Conservation (phyloP, 1,140 invertebrate genomes). For the Manduca sexta region DNA sequence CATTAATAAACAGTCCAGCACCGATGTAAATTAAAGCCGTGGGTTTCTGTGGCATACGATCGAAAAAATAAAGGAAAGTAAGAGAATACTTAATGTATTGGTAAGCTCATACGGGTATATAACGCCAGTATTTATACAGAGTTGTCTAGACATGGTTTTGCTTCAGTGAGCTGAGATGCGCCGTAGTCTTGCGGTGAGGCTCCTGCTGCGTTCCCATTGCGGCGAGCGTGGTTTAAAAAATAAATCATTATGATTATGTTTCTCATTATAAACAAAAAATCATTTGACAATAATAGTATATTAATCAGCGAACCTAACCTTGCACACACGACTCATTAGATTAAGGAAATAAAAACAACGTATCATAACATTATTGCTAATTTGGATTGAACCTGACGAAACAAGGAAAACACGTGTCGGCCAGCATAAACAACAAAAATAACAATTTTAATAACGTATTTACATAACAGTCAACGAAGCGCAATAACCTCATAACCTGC, state of each 20-base stretch:
- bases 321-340: no score
- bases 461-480: slow-evolving; percentile 23
- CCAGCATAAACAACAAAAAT: not conserved
- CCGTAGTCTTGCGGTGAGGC: slow-evolving; percentile 44
- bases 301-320: no score
- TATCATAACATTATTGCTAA: no score
- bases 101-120: slow-evolving; percentile 41
- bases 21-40: slow-evolving; percentile 25
- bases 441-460: not conserved
- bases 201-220: slow-evolving; percentile 59
- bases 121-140: slow-evolving; percentile 47
- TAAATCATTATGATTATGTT: no score
- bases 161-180: slow-evolving; percentile 41
- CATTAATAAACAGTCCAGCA: slow-evolving; percentile 30
- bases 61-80: slow-evolving; percentile 38
- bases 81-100: slow-evolving; percentile 19
- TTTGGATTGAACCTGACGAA: no score
- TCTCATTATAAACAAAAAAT: no score
- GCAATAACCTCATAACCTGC: slow-evolving; percentile 55
- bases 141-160: slow-evolving; percentile 64
- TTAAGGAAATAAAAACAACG: no score
- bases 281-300: no score
- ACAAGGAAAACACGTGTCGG: not conserved
- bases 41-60: slow-evolving; percentile 13
- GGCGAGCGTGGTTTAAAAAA: slow-evolving; percentile 36